A percentile compares a stretch with the other conserved stretches of the same genome.
Conservation (phyloP, 2,113 vertebrate genomes). For the Ammospiza caudacuta region DNA sequence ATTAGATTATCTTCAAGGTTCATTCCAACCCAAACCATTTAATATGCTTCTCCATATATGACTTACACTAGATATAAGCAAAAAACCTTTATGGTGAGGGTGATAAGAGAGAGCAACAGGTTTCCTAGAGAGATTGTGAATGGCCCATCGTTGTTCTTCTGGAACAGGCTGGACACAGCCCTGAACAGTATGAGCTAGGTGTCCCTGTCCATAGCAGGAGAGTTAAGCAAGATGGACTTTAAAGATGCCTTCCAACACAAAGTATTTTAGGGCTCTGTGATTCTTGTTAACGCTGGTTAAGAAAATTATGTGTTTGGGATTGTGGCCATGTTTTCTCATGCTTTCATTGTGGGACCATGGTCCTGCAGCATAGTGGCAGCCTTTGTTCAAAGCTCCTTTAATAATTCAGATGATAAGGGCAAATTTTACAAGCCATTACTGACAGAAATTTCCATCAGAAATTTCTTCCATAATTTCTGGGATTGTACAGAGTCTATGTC, state of each 20-base stretch:
- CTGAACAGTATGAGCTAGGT: not conserved
- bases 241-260: not conserved
- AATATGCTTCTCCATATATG: not conserved
- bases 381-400: not conserved
- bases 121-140: not conserved
- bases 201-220: accelerated
- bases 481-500: not conserved
- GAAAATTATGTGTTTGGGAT: not conserved
- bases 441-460: not conserved
- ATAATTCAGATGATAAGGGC: not conserved
- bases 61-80: not conserved
- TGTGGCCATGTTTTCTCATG: not conserved
- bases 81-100: not conserved
- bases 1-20: not conserved
- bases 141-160: not conserved
- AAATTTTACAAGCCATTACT: not conserved
- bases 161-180: accelerated
- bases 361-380: too few relatives aligned
- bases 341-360: not conserved
- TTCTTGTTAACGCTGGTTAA: not conserved
- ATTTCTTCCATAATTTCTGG: not conserved
- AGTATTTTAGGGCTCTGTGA: not conserved
- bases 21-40: not conserved
- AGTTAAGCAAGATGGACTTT: not conserved
- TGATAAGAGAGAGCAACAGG: not conserved